Percentiles rank a stretch among this genome's conserved stretches.
Evolutionary conservation across 2,797 vertebrate genomes (phyloP).

Genomic region (Dromococcyx pavoninus): DNA sequence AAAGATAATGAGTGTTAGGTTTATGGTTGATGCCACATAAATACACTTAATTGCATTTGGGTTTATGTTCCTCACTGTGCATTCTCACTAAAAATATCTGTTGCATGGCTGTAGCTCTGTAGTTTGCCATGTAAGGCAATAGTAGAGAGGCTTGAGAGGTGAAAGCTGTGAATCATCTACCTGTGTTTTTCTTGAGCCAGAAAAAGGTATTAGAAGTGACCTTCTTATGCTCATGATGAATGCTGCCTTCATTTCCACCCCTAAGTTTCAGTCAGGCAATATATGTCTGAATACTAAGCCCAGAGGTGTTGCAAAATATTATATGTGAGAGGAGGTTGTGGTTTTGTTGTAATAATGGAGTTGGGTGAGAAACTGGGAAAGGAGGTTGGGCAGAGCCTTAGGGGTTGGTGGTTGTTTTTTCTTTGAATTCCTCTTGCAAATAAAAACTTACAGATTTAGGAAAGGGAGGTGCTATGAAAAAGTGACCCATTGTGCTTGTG

Average conservation of each 20-base stretch:
- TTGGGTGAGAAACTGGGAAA: not conserved
- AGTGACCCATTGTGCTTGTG: rapidly evolving
- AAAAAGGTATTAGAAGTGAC: not conserved
- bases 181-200: not conserved
- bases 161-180: not conserved
- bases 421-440: not conserved
- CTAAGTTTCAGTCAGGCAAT: rapidly evolving
- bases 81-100: not conserved
- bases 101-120: not conserved
- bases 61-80: not conserved
- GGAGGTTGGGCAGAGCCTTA: not conserved
- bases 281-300: not conserved
- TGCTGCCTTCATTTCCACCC: rapidly evolving
- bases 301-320: not conserved
- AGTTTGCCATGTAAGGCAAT: not conserved
- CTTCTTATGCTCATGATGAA: not conserved
- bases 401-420: not conserved
- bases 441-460: rapidly evolving
- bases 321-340: not conserved
- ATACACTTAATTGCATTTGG: no score
- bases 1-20: not conserved
- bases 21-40: not conserved
- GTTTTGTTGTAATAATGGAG: not conserved
- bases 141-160: not conserved
- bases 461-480: not conserved